These are phyloP conservation scores for Streptopelia turtur DNA, from an alignment of 2,797 vertebrate species.

Conservation along the genomic window DNA sequence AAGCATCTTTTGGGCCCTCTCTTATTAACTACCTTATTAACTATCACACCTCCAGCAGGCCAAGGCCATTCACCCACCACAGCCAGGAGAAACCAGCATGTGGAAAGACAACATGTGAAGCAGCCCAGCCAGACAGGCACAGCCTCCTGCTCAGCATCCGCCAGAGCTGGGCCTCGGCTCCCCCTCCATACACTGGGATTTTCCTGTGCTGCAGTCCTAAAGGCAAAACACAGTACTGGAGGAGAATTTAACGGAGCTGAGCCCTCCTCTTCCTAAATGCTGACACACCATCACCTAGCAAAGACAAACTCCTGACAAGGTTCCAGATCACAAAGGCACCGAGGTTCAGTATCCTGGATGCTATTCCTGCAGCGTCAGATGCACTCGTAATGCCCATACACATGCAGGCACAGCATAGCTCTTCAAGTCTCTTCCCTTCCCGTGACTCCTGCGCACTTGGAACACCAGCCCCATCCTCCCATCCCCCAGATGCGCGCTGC, in stretches of 20 bases:
- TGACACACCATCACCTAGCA: neutral
- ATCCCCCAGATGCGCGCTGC: neutral
- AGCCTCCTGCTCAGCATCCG: neutral
- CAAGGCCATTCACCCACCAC: neutral
- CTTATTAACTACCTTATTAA: neutral
- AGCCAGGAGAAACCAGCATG: neutral
- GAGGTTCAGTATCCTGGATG: neutral
- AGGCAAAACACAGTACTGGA: neutral
- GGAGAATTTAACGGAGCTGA: neutral
- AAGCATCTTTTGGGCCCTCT: neutral
- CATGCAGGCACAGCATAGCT: neutral
- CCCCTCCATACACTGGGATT: accelerated
- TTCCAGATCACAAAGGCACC: neutral
- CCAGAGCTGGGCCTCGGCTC: neutral
- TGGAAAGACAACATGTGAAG: neutral
- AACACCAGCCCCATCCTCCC: neutral
- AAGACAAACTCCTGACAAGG: neutral
- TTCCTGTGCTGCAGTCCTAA: neutral
- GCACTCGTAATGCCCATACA: accelerated
- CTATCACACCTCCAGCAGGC: neutral
- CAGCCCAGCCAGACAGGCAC: neutral
- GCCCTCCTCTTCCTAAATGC: neutral
- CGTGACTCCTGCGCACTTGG: accelerated
- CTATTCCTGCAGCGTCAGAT: neutral
- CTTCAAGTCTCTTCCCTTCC: neutral